Base-by-base conservation (phyloP, 2,888 invertebrate genomes). In the Chloroclysta siterata region DNA sequence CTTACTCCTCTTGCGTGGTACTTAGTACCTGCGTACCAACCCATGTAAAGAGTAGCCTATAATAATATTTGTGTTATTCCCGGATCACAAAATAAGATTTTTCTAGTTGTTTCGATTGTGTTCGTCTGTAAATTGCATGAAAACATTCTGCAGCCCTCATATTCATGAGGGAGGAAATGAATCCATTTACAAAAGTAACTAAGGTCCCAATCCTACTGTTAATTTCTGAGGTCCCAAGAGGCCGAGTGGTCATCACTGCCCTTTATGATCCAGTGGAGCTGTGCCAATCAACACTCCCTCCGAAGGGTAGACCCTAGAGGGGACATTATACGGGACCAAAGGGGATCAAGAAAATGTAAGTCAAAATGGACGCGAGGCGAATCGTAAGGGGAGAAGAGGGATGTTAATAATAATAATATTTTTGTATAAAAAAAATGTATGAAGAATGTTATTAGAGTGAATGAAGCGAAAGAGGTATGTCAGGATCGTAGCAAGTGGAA, bases 271-370 rank as follows among this genome's bases (percentile, higher is more conserved):
- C 89, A 87, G 79, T 87, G 78, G 77, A 85, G 87, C 83, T 79
- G 80, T 83, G 76, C 88, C 91, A 92, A 91, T 92, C 92, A 91
- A 89, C 92, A 89, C 89, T 80, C 79, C 82, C 78, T 73, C 69
- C 65, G 64, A 75, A 75, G 82, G 77, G 79, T 78, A 72, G 73
- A 68, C 69, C 76, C 77, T 66, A 74, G 82, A 79, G 75, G 60
- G 81, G 80, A 74, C 71, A 60, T 71, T 58, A 66, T 70, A 69
- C 70, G 36, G 66, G 69, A 68, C 69, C 51, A 60, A 65, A 63
- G 62, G 68, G 72, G 68, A 68, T 67, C 59, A 68, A 64, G 71
- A 63, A 70, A 70, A 70, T 67, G 71, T 65, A 73, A 77, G 74
- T 72, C 74, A 74, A 75, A 80, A 77, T 79, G 79, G 78, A 81